Percentiles rank a stretch among this genome's conserved stretches.
These are phyloP conservation scores for Gasterosteus aculeatus DNA, from an alignment of 2,113 vertebrate genomes.

Conservation along the genomic window DNA sequence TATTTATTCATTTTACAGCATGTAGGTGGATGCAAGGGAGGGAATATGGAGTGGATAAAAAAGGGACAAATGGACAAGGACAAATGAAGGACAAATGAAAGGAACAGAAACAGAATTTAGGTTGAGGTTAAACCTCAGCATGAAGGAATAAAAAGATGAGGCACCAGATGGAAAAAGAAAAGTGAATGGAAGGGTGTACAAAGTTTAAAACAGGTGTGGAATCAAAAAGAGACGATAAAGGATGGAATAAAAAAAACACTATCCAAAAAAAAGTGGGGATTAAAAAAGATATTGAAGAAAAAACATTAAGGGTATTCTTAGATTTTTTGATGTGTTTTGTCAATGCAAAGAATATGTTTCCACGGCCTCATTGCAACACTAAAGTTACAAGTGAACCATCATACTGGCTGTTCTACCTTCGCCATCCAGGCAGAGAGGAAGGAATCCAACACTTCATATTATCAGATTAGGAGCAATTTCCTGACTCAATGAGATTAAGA, in stretches of 20 bases:
- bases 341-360: conserved; percentile 7
- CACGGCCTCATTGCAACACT: conserved; percentile 15
- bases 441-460: conserved; percentile 64
- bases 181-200: not conserved
- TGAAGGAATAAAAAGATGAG: conserved; percentile 5
- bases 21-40: not conserved
- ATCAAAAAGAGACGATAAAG: not conserved
- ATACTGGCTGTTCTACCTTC: conserved; percentile 54
- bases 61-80: not conserved
- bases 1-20: not conserved
- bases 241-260: not conserved
- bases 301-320: not conserved
- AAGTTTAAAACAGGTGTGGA: not conserved
- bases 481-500: conserved; percentile 69
- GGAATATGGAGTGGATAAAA: not conserved
- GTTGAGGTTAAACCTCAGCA: not conserved
- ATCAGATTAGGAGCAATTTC: conserved; percentile 76
- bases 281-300: not conserved
- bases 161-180: not conserved
- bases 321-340: not conserved
- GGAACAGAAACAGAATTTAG: not conserved
- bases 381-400: conserved; percentile 55
- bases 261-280: not conserved
- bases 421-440: conserved; percentile 47
- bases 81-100: not conserved